These are phyloP conservation scores for Lithophane semibrunnea DNA, from an alignment of 2,888 invertebrate genomes.

Conservation along the genomic window DNA sequence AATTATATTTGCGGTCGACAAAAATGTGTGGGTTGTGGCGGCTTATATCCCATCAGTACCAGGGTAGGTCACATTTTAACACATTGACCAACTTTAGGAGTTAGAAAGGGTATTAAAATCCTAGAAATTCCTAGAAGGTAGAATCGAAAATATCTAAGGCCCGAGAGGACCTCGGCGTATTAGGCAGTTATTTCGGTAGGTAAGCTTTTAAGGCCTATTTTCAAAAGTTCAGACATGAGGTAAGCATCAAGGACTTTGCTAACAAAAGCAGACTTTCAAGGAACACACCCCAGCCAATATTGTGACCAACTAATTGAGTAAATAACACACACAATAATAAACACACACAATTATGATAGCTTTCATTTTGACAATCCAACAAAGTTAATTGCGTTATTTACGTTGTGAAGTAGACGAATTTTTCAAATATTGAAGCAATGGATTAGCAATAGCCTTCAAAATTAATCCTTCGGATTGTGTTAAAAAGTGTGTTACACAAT, in stretches of 20 bases:
- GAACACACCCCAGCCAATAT: background rate
- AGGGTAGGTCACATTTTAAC: constrained; percentile 7
- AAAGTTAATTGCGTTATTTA: background rate
- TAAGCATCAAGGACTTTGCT: background rate
- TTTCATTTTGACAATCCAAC: background rate
- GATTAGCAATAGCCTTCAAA: too few relatives aligned
- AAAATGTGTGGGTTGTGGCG: constrained; percentile 21
- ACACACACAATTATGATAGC: background rate
- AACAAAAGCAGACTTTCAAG: background rate
- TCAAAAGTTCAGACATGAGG: too few relatives aligned
- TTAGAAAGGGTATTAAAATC: background rate
- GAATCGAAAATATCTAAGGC: background rate
- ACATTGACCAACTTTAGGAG: constrained; percentile 14
- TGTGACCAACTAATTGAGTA: too few relatives aligned
- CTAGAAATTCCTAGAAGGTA: background rate
- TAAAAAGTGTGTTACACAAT: too few relatives aligned
- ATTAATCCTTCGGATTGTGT: too few relatives aligned
- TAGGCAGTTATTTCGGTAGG: background rate
- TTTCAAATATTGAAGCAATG: too few relatives aligned
- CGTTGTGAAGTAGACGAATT: background rate
- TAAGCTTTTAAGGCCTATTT: background rate
- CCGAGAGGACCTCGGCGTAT: background rate
- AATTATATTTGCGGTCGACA: constrained; percentile 33
- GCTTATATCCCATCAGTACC: background rate
- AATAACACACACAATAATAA: too few relatives aligned